Conservation (phyloP, 2,797 vertebrate species). For the Semotilus atromaculatus region DNA sequence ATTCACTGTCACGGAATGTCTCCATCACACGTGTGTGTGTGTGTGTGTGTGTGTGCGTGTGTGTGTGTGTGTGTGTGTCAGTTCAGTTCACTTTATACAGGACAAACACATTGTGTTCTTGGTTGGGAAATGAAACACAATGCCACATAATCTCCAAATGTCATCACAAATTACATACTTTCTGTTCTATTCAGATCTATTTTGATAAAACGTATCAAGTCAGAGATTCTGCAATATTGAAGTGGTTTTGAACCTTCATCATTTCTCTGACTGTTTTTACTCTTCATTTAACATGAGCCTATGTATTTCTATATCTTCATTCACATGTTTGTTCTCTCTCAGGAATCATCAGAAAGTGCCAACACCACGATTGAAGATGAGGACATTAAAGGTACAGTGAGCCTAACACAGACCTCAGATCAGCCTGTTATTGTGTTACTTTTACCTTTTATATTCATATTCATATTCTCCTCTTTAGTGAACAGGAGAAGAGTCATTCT, state of each 20-base stretch:
- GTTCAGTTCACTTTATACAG: neutral
- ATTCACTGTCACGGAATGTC: neutral
- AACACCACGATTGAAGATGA: conserved; percentile 98
- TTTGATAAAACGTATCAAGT: neutral
- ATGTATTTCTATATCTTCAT: neutral
- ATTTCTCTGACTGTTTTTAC: neutral
- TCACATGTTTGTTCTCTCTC: conserved; percentile 55
- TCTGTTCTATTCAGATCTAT: neutral
- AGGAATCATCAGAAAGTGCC: conserved; percentile 97
- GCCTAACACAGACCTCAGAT: neutral
- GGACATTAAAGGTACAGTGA: conserved; percentile 92
- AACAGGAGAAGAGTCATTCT: neutral
- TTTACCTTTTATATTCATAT: neutral
- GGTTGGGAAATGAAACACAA: neutral
- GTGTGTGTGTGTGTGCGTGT: neutral
- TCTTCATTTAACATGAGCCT: neutral
- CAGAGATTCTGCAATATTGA: neutral
- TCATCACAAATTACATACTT: neutral
- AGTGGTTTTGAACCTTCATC: neutral
- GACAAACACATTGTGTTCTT: neutral
- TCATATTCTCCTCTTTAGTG: neutral
- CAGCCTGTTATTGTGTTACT: neutral
- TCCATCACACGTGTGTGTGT: neutral
- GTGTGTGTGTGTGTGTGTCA: neutral
- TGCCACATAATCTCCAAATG: neutral